phyloP scores from a whole-genome alignment of 2,888 invertebrate genomes.

The Ormia ochracea region DNA sequence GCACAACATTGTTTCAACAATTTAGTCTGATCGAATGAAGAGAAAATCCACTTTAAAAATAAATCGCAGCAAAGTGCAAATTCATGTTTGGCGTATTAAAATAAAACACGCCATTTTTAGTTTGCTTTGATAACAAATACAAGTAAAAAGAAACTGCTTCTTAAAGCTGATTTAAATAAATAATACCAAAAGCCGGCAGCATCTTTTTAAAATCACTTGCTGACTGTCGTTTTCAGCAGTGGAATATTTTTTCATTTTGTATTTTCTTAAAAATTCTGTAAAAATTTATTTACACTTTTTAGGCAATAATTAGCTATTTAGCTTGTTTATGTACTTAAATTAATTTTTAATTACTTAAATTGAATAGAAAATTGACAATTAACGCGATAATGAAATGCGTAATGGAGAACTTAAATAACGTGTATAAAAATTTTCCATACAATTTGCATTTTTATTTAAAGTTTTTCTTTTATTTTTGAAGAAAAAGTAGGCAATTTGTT shows the following conservation, averaged over 20 bases:
- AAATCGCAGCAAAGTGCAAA: slow-evolving; percentile 74
- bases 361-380: slow-evolving; percentile 53
- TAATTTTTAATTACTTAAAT: slow-evolving; percentile 64
- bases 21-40: slow-evolving; percentile 59
- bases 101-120: slow-evolving; percentile 26
- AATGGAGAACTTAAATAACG: slow-evolving; percentile 18
- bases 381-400: slow-evolving; percentile 34
- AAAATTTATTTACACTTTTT: slow-evolving; percentile 66
- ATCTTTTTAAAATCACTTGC: neutral
- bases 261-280: slow-evolving; percentile 58
- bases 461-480: neutral
- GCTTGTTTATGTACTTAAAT: slow-evolving; percentile 40
- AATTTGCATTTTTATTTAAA: slow-evolving; percentile 47
- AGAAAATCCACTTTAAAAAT: slow-evolving; percentile 70
- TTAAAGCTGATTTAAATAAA: neutral
- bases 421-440: slow-evolving; percentile 15
- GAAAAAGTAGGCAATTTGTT: neutral
- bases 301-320: slow-evolving; percentile 64
- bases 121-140: neutral
- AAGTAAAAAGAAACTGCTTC: neutral
- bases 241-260: neutral
- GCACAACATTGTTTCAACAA: slow-evolving; percentile 7
- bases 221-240: no score
- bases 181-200: neutral
- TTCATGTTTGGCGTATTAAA: slow-evolving; percentile 70